These are phyloP conservation scores for Nesidiocoris tenuis DNA, from an alignment of 2,888 invertebrate genomes.

Conservation along the genomic window DNA sequence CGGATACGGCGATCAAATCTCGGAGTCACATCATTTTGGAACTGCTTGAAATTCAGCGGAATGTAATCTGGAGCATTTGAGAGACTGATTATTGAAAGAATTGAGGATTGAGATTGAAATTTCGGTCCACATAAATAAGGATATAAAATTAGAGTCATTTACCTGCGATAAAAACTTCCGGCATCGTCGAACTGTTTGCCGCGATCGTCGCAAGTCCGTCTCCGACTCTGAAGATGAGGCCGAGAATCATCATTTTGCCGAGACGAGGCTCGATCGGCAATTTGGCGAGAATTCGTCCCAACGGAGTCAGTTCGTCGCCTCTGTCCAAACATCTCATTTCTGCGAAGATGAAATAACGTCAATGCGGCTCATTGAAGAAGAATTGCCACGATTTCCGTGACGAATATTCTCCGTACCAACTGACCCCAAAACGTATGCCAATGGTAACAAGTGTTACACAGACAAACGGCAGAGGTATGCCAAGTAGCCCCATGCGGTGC, in stretches of 20 bases:
- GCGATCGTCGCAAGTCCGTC: slow-evolving; percentile 92
- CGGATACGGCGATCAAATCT: neutral
- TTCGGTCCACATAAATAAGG: too few relatives aligned
- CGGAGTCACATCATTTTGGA: slow-evolving; percentile 27
- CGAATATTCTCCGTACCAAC: too few relatives aligned
- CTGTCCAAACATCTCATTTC: slow-evolving; percentile 90
- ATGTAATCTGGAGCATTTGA: too few relatives aligned
- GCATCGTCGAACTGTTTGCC: slow-evolving; percentile 92
- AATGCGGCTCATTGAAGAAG: too few relatives aligned
- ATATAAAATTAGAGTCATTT: slow-evolving; percentile 54
- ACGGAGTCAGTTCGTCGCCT: slow-evolving; percentile 84
- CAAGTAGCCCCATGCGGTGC: too few relatives aligned
- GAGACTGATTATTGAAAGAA: too few relatives aligned
- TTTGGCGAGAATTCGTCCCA: slow-evolving; percentile 90
- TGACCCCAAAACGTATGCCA: too few relatives aligned
- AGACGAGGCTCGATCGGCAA: slow-evolving; percentile 93
- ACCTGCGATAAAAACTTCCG: slow-evolving; percentile 87
- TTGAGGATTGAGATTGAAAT: too few relatives aligned
- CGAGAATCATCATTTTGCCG: slow-evolving; percentile 97
- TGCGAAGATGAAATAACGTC: slow-evolving; percentile 52
- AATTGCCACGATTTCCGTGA: too few relatives aligned
- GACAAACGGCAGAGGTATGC: too few relatives aligned
- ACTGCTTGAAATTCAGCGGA: too few relatives aligned
- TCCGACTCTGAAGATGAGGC: slow-evolving; percentile 85
- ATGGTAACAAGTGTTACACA: too few relatives aligned